A percentile compares a stretch with the other conserved stretches of the same genome.
These are phyloP conservation scores for Catharus ustulatus DNA, from an alignment of 2,797 vertebrate species.

Conservation along the genomic window DNA sequence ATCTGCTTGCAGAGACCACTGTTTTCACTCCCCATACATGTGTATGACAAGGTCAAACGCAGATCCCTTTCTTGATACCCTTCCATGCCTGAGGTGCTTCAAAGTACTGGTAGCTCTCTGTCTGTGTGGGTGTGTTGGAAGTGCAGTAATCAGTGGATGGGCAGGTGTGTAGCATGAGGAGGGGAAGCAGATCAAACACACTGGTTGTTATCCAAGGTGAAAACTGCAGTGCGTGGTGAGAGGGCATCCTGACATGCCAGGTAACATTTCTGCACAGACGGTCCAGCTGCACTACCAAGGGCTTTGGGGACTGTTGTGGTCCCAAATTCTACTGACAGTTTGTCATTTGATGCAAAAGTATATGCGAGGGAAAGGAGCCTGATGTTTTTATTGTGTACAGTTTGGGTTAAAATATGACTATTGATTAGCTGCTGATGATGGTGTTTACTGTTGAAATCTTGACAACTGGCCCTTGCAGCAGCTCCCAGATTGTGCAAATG, in stretches of 20 bases:
- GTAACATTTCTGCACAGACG: background rate
- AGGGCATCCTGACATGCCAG: background rate
- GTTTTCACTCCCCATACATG: fast-evolving
- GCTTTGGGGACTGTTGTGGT: background rate
- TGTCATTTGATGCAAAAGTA: background rate
- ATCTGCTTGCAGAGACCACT: background rate
- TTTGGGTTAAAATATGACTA: background rate
- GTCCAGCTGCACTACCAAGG: background rate
- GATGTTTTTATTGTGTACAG: background rate
- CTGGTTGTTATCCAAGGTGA: background rate
- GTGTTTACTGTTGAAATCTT: background rate
- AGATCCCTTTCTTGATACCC: background rate
- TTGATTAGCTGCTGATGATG: background rate
- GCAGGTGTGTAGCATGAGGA: fast-evolving
- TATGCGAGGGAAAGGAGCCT: background rate
- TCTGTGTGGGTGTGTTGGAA: background rate
- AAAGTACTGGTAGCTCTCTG: background rate
- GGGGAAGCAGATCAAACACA: background rate
- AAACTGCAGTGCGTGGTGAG: fast-evolving
- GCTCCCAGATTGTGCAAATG: background rate
- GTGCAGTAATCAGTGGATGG: background rate
- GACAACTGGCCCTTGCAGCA: background rate
- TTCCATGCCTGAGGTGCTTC: background rate
- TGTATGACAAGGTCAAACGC: background rate
- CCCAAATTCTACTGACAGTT: background rate